These are phyloP conservation scores for Physella acuta DNA, from an alignment of 1,140 invertebrate genomes.

Conservation along the genomic window DNA sequence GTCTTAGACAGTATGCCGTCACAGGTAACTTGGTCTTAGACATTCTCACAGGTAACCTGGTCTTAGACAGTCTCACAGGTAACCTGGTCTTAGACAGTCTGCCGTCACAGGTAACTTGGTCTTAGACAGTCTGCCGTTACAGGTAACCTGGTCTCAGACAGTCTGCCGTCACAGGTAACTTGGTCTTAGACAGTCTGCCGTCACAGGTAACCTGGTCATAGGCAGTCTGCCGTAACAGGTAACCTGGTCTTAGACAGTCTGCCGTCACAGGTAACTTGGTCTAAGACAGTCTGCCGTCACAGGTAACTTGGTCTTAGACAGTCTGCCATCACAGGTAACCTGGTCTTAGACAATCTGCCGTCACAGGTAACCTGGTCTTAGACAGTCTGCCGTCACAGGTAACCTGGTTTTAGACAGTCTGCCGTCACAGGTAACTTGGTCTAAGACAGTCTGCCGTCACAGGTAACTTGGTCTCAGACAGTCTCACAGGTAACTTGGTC, in stretches of 20 bases:
- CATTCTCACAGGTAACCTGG: no score
- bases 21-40: no score
- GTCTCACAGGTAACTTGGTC: neutral
- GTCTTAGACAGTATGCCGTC: no score
- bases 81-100: neutral
- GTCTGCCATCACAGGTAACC: neutral
- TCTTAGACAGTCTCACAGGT: neutral
- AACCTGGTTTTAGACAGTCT: neutral
- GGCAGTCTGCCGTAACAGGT: constrained; percentile 19
- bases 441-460: neutral
- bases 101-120: neutral
- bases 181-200: neutral
- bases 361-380: neutral
- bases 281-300: neutral
- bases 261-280: neutral
- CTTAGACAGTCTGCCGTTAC: neutral
- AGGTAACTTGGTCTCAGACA: neutral
- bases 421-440: neutral
- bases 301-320: neutral
- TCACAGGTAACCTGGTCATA: no score
- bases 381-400: neutral
- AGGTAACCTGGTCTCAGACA: neutral
- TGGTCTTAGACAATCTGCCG: neutral
- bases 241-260: neutral
- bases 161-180: neutral